A percentile compares a stretch with the other conserved stretches of the same genome.
Evolutionary conservation across 1,140 invertebrate species (phyloP).

Genomic region (Latrodectus geometricus): DNA sequence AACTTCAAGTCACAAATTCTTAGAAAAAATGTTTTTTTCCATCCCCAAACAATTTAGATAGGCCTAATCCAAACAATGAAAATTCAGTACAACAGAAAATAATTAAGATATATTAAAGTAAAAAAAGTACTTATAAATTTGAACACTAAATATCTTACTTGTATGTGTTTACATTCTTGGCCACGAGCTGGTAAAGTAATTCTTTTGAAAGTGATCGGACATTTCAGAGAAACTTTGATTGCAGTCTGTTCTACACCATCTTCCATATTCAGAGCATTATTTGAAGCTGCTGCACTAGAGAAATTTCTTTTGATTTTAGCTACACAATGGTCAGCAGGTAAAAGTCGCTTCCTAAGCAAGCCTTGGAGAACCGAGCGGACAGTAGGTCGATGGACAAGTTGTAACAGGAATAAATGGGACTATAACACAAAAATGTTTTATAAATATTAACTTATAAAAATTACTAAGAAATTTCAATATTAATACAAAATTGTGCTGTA

Average conservation of each 20-base stretch:
- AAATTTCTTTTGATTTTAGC: constrained; percentile 96
- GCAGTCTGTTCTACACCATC: constrained; percentile 86
- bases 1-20: no score
- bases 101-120: background rate
- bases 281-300: constrained; percentile 72
- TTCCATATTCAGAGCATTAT: constrained; percentile 46
- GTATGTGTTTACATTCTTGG: constrained; percentile 96
- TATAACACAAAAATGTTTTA: constrained; percentile 73
- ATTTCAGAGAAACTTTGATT: constrained; percentile 90
- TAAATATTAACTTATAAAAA: no score
- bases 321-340: constrained; percentile 93
- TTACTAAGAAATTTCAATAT: no score
- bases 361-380: constrained; percentile 93
- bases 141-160: constrained; percentile 68
- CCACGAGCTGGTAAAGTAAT: constrained; percentile 92
- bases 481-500: no score
- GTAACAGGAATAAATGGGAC: constrained; percentile 95
- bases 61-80: background rate
- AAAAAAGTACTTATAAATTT: background rate
- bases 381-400: constrained; percentile 94
- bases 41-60: background rate
- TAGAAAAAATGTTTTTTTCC: background rate
- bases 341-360: constrained; percentile 85
- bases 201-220: constrained; percentile 94
- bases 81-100: background rate